Evolutionary conservation across 2,888 invertebrate genomes (phyloP).

Genomic region (Ophion costatus): DNA sequence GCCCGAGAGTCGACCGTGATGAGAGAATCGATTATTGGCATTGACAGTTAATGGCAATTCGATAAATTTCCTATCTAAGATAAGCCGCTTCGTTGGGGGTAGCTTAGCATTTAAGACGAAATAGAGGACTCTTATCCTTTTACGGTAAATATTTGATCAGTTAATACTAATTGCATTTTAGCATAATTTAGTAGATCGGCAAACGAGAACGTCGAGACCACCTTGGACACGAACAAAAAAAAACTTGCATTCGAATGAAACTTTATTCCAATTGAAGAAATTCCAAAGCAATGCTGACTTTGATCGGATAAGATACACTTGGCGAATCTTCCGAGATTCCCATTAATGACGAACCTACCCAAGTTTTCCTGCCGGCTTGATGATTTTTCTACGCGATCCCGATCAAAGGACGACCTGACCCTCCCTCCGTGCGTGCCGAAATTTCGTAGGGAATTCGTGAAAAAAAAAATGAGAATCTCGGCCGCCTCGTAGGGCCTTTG

Average conservation of each 20-base stretch:
- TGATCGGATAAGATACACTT: not conserved
- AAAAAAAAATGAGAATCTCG: conserved; percentile 81
- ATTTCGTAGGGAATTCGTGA: conserved; percentile 28
- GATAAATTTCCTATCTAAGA: conserved; percentile 32
- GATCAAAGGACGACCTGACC: conserved; percentile 4
- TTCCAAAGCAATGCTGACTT: not conserved
- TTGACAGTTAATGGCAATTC: conserved; percentile 39
- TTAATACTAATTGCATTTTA: conserved; percentile 12
- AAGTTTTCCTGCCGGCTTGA: not conserved
- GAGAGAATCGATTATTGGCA: conserved; percentile 38
- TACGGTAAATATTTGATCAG: not conserved
- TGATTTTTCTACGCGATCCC: conserved; percentile 18
- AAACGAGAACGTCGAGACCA: conserved; percentile 4
- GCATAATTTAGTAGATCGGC: not conserved
- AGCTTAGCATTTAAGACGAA: conserved; percentile 2
- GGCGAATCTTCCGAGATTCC: too few species aligned
- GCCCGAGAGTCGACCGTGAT: conserved; percentile 23
- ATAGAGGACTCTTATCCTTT: not conserved
- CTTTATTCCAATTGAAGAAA: not conserved
- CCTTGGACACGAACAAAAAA: not conserved
- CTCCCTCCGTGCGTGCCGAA: not conserved
- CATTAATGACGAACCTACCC: too few species aligned
- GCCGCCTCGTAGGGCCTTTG: conserved; percentile 77
- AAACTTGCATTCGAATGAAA: not conserved
- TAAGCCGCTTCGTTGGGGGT: conserved; percentile 38